Base-by-base conservation (phyloP, 92 coral and sea anemone species). In the Palythoa grandis region DNA sequence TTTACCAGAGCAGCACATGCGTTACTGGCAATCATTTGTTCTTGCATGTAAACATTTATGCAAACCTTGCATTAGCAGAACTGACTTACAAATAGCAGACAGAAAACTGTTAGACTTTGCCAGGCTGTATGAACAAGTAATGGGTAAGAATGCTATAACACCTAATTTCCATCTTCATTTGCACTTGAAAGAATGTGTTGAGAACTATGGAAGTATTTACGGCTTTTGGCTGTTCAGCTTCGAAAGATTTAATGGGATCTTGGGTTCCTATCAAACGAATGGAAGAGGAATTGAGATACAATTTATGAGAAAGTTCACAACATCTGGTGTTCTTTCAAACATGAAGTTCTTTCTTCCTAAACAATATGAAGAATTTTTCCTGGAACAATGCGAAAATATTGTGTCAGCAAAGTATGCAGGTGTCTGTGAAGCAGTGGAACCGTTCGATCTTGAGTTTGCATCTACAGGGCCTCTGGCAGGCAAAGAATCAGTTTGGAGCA, bases 141-240 rank as follows among this genome's bases (percentile, higher is more conserved):
- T 57, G 80, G 92, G 89, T 11, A 83, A 88, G 70, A 61, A 50
- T 60, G 74, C 66, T 17, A 76, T 89, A 23, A 89, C 89, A 48
- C 86, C 92, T 3, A 89, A 89, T 74, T 85, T 85, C 87, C 92
- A 89, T 52, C 83, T 89, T 37, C 89, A 89, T 53, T 60, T 83
- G 39, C 92, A 89, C 52, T 10, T 86, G 1, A 58, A 58, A 16
- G 83, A 86, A 65, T 53, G 88, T 75, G 80, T 86, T 29, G 47
- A 85, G 65, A 87, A 89, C 53, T 91, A 89, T 67, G 89, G 95
- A 15, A 88, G 92, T 39, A 70, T 91, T 4, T 91, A 88, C 83
- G 88, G 90, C 11, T 92, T 92, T 69, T 92, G 91, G 95, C 76
- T 92, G 52, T 92, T 92, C 35, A 92, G 92, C 76, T 92, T 92